Percentiles rank a stretch among this genome's conserved stretches.
phyloP scores from a whole-genome alignment of 2,797 vertebrate genomes.

The Rhadinocentrus ornatus region DNA sequence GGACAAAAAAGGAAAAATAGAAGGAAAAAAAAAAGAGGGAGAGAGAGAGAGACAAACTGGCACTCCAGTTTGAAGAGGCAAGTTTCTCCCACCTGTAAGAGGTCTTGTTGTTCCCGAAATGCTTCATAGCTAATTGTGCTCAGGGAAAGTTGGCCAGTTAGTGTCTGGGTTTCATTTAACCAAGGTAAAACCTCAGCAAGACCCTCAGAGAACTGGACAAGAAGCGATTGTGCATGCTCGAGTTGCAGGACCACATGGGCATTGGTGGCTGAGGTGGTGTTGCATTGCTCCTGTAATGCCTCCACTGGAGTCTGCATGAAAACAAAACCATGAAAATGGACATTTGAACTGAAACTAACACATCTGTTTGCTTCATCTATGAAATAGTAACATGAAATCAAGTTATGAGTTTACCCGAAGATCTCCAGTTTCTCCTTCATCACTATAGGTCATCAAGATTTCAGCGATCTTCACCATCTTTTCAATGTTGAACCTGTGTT shows the following conservation, averaged over 20 bases:
- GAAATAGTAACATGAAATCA: background rate
- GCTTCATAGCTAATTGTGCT: conserved; percentile 82
- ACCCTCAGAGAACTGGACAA: conserved; percentile 86
- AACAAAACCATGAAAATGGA: background rate
- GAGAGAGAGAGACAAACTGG: conserved; percentile 33
- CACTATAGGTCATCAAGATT: conserved; percentile 80
- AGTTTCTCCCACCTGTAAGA: conserved; percentile 86
- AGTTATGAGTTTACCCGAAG: conserved; percentile 70
- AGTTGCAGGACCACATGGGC: conserved; percentile 83
- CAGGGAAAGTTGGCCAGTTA: conserved; percentile 79
- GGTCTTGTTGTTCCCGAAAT: conserved; percentile 89
- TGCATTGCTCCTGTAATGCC: conserved; percentile 81
- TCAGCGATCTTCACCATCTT: conserved; percentile 84
- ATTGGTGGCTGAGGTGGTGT: conserved; percentile 80
- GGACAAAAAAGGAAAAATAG: conserved; percentile 26
- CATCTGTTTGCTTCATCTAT: background rate
- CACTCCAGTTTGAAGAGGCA: conserved; percentile 31
- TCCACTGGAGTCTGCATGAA: conserved; percentile 74
- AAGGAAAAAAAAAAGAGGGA: background rate
- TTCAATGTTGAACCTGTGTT: conserved; percentile 87
- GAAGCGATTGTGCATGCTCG: conserved; percentile 87
- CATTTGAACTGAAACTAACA: background rate
- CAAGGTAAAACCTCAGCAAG: conserved; percentile 86
- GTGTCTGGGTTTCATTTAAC: conserved; percentile 85
- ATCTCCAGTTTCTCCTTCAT: conserved; percentile 73